Percentiles rank a stretch among this genome's conserved stretches.
Conservation (phyloP, 2,888 invertebrate genomes). For the Polymixis lichenea region DNA sequence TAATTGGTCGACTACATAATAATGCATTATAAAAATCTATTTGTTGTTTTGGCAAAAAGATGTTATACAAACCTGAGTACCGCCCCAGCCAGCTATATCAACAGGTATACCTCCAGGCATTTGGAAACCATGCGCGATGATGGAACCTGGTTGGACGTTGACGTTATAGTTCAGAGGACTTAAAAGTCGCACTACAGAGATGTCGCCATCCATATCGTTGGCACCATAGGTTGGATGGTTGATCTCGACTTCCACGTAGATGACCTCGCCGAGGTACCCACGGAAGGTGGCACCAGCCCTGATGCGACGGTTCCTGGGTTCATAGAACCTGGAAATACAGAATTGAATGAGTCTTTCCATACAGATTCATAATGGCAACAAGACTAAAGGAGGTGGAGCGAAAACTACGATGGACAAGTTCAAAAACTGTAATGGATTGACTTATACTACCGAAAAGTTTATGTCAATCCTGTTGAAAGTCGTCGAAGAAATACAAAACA, state of each 20-base stretch:
- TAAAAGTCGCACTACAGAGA: slow-evolving; percentile 71
- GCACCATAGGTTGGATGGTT: slow-evolving; percentile 75
- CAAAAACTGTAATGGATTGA: not conserved
- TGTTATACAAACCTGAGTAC: slow-evolving; percentile 66
- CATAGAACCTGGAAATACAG: slow-evolving; percentile 65
- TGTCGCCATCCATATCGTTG: slow-evolving; percentile 72
- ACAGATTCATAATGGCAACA: not conserved
- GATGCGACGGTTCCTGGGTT: slow-evolving; percentile 70
- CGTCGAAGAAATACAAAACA: not conserved
- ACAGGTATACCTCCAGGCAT: slow-evolving; percentile 71
- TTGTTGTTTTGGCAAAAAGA: not conserved
- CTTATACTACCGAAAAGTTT: no score
- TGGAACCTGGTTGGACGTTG: slow-evolving; percentile 67
- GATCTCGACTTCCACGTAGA: slow-evolving; percentile 60
- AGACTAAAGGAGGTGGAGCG: not conserved
- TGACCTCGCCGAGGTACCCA: slow-evolving; percentile 73
- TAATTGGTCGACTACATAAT: no score
- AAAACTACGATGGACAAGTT: not conserved
- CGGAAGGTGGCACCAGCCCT: slow-evolving; percentile 76
- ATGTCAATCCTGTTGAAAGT: not conserved
- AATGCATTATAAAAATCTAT: no score
- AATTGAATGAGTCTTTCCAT: no score
- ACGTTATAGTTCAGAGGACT: slow-evolving; percentile 60
- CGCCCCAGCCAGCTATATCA: slow-evolving; percentile 76
- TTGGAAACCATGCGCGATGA: slow-evolving; percentile 60